phyloP scores from a whole-genome alignment of 2,797 vertebrate species.

The Rhadinocentrus ornatus region DNA sequence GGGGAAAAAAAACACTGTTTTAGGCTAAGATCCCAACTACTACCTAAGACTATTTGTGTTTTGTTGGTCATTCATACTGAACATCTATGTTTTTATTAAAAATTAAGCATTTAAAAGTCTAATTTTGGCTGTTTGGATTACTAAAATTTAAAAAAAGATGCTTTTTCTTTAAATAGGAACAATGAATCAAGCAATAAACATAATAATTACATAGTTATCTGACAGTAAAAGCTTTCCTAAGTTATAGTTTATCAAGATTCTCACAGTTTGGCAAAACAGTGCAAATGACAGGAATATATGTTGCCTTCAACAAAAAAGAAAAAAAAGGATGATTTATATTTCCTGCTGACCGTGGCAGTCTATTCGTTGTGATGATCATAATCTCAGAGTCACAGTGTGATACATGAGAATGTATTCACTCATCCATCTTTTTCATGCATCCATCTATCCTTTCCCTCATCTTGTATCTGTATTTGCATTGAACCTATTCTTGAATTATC shows the following conservation, averaged over 20 bases:
- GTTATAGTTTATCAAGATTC: background rate
- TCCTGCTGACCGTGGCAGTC: conserved; percentile 82
- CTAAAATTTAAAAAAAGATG: background rate
- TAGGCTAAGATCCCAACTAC: too few relatives aligned
- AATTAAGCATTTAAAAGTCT: background rate
- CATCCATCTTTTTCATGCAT: conserved; percentile 85
- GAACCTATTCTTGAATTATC: conserved; percentile 90
- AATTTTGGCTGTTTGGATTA: background rate
- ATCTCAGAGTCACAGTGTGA: conserved; percentile 88
- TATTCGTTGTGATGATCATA: conserved; percentile 82
- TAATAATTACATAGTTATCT: background rate
- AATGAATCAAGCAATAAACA: background rate
- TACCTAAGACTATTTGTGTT: background rate
- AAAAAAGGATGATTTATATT: conserved; percentile 76
- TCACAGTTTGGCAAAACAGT: background rate
- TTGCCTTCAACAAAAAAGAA: conserved; percentile 46
- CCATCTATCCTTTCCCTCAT: conserved; percentile 89
- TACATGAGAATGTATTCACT: conserved; percentile 86
- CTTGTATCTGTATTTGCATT: conserved; percentile 92
- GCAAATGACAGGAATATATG: conserved; percentile 34
- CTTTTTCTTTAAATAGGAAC: too few relatives aligned
- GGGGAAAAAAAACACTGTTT: too few relatives aligned
- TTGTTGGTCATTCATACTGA: background rate
- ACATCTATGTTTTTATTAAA: background rate
- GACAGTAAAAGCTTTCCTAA: background rate